Base-by-base conservation (phyloP, 2,888 invertebrate species). In the Nycteola revayana region DNA sequence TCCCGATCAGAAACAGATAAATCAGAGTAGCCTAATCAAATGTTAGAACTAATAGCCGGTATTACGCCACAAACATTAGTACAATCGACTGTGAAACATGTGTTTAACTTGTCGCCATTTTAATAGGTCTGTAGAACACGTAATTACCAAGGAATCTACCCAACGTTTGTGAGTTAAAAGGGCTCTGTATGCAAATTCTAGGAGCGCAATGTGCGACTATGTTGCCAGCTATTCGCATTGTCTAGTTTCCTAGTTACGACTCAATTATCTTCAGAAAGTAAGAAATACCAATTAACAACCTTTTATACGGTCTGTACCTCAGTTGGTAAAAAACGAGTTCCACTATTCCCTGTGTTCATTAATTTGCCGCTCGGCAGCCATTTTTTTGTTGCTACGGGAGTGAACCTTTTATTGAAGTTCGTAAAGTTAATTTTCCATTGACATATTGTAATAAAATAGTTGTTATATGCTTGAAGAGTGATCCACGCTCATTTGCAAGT, bases 221-320 rank as follows among this genome's bases (percentile, higher is more conserved):
- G 61, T 64, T 59, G 65, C 60, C 53, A 57, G 60, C 59, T 64
- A 67, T 70, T 67, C 60, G 60, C 66, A 71, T 78, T 80, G 80
- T 82, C 73, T 75, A 64, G 59, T 49, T 61, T 66, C 61, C 66
- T 69, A 66, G 66, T 72, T 68, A 78, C 75, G 69, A 74, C 76
- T 82, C 81, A 82, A 82, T 84, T 82, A 80, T 72, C 66, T 67
- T 60, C 58, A 61, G 67, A 73, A 68, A 66, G 67, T 68, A 72
- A 71, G 64, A 63, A 72, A 77, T 71, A 75, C 75, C 78, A 81
- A 82, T 81, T 82, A 82, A 80, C 74, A 79, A 71, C 67, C 67
- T 71, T 77, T 75, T 75, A 71, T 72, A 60, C 66, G 66, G 73
- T 74, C 69, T 50, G 53, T 67, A 50, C 62, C 62, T 57, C 55